Evolutionary conservation across 2,797 vertebrate species (phyloP).

Genomic region (Danio kyathit): DNA sequence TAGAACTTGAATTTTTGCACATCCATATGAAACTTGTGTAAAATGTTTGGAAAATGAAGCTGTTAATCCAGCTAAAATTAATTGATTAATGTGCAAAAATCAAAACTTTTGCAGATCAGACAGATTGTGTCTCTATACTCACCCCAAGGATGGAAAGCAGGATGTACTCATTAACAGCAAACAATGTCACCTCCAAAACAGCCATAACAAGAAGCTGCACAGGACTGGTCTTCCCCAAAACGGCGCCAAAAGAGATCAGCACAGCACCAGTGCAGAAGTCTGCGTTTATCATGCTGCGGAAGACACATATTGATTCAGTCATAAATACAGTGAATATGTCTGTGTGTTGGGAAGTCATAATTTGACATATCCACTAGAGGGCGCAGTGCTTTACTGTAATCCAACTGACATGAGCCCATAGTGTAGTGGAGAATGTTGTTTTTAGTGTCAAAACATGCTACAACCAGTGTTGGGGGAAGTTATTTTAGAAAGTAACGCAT

Average conservation of each 20-base stretch:
- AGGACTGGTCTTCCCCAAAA: conserved; percentile 89
- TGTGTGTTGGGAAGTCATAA: not conserved
- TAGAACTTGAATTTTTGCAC: not conserved
- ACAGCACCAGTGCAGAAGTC: conserved; percentile 88
- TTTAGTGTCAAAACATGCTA: too few species aligned
- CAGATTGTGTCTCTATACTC: conserved; percentile 62
- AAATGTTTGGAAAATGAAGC: not conserved
- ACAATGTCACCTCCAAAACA: conserved; percentile 86
- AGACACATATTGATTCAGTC: not conserved
- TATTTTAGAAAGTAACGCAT: too few species aligned
- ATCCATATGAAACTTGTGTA: not conserved
- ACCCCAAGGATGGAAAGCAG: conserved; percentile 83
- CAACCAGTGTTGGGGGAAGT: too few species aligned
- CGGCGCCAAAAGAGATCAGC: conserved; percentile 87
- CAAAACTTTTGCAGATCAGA: not conserved
- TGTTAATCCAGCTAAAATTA: not conserved
- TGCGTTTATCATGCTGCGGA: conserved; percentile 88
- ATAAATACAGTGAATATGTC: not conserved
- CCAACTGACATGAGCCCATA: not conserved
- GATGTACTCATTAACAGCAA: conserved; percentile 86
- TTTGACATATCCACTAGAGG: conserved; percentile 6
- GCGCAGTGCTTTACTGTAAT: conserved; percentile 11
- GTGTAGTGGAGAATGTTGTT: too few species aligned
- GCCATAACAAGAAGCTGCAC: conserved; percentile 89
- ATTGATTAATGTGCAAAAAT: not conserved